Evolutionary conservation across 2,888 invertebrate genomes (phyloP), one percentile per base, ranked within the genome.

Genomic region (Epinotia demarniana): DNA sequence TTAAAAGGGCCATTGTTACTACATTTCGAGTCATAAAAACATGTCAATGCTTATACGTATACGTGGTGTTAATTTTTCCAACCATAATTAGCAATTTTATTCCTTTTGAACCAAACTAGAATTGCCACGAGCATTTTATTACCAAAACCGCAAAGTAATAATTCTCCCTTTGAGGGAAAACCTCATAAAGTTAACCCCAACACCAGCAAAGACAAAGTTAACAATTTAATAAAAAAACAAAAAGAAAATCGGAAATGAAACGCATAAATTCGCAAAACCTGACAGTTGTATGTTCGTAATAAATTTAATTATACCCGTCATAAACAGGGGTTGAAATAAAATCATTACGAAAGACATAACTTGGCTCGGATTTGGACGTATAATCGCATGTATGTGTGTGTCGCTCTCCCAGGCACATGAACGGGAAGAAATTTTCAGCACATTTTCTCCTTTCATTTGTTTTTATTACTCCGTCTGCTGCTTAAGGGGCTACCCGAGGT

Each of bases 271-370:
- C 87, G 80, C 73, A 78, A 76, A 84, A 83, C 58, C 82, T 83
- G 87, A 83, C 89, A 86, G 84, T 89, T 87, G 86, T 84, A 84
- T 84, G 85, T 85, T 83, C 85, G 83, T 82, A 86, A 89, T 90
- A 89, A 89, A 90, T 90, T 90, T 89, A 89, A 90, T 90, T 90
- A 90, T 84, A 80, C 80, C 86, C 81, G 81, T 87, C 84, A 82
- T 81, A 84, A 84, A 82, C 80, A 85, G 82, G 49, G 58, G 69
- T 46, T 49, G 69, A 60, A 69, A 75, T 70, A 53, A 57, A 75
- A 75, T 71, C 64, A 75, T 75, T 70, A 75, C 49, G 60, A 71
- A 71, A 64, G 70, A 71, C 68, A 76, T 60, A 71, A 55, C 70
- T 75, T 75, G 64, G 75, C 63, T n/a, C 19, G 70, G 75, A 53